Base-by-base conservation (phyloP, 2,888 invertebrate genomes). In the Myathropa florea region DNA sequence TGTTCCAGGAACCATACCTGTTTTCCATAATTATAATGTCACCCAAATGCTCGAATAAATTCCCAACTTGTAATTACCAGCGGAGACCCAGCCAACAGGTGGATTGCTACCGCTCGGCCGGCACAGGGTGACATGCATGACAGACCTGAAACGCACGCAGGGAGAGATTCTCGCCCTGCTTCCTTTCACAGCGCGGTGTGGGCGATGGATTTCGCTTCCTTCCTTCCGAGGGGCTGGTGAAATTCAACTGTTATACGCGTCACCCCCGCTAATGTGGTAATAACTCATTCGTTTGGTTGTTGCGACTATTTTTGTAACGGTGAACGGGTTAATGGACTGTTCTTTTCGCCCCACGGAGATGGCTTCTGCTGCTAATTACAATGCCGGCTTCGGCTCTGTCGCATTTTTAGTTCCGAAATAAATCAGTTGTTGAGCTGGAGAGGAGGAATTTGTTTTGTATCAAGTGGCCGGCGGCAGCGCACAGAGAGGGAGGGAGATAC, bases 21-120 rank as follows among this genome's bases (percentile, higher is more conserved):
- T 65, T 83, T 75, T 65, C 28, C 67, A 83, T 86, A 83, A 83
- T 86, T 83, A 30, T 83, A 79, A 65, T 83, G 83, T 86, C 86
- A 82, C 83, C 78, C 83, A 83, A 86, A 82, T 85, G 85, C 85
- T 82, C 82, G 85, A 85, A 78, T 85, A 82, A 77, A 72, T 85
- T 82, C 73, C 46, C 64, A 73, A 72, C 55, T 36, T 83, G 65
- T 79, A 86, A 86, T 86, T 86, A 86, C 36, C 6, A 18, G 12
- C 57, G 61, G 18, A n/a, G 9, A 3, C 60, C 53, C 46, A 78
- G 73, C 82, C 53, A 86, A 86, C 86, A 86, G 83, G 86, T 86
- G 86, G 86, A 86, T 79, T 79, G 83, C 78, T 63, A 64, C 28
- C 33, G 46, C 59, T 65, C 65, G 30, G 33, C 21, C 21, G 3